Evolutionary conservation across 35 echinoderm and acorn worm species (phyloP), one percentile per base, ranked within the genome.

Genomic region (Strongylocentrotus purpuratus): DNA sequence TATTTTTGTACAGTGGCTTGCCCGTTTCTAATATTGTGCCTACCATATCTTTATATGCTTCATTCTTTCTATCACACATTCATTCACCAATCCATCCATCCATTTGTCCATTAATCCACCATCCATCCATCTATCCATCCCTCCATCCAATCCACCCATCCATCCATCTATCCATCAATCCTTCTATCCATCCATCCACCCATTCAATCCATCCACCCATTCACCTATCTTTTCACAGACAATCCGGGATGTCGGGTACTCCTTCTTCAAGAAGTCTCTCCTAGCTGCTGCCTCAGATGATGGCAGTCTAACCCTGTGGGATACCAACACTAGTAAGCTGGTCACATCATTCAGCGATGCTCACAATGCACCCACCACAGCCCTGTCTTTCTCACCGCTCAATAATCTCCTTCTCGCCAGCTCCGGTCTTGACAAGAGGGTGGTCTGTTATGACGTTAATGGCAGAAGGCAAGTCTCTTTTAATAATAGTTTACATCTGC

Each of bases 271-370:
- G 94, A 99, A 98, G 55, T 96, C 98, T 4, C 60, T 97, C 17
- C 86, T 99, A 32, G 98, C 96, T 61, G 95, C 98, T 61, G 98
- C 97, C 0, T 97, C 98, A 61, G 98, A 99, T 97, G 98, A 99
- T 60, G 98, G 98, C 35, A 86, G 93, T n/a, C 96, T 99, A 13
- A 97, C 94, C 17, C 89, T 99, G 13, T 99, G 98, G 98, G 98
- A 99, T 65, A 97, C 97, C 41, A 99, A 97, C 89, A 52, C 98
- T 25, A 71, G 45, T 45, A 99, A 99, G 86, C 45, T 95, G 91
- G 85, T 99, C 31, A 46, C 59, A 0, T 46, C 95, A 46, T 99
- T 99, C 95, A 96, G 61, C 33, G 96, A 97, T 95, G 94, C 96
- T 0, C 98, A 99, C 92, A 96, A 94, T 31, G 97, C 98, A 31